Evolutionary conservation across 2,888 invertebrate genomes (phyloP).

Genomic region (Lathronympha strigana): DNA sequence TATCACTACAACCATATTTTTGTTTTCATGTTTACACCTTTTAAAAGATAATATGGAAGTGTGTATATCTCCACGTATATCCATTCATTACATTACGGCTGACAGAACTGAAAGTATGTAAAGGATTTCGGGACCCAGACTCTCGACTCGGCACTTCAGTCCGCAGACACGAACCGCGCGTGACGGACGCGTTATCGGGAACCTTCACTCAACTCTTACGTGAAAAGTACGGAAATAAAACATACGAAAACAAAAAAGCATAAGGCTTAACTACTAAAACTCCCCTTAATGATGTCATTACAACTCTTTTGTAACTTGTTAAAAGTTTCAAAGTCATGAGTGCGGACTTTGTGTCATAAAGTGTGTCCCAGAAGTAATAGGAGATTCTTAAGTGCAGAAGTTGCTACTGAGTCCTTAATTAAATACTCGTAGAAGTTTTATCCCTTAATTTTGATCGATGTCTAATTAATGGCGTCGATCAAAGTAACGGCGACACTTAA

Average conservation of each 20-base stretch:
- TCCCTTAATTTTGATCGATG: too few relatives aligned
- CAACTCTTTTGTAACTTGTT: slow-evolving; percentile 16
- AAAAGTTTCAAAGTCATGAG: slow-evolving; percentile 31
- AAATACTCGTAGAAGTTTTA: slow-evolving; percentile 18
- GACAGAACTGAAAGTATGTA: slow-evolving; percentile 13
- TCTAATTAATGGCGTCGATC: background rate
- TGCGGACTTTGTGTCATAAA: slow-evolving; percentile 17
- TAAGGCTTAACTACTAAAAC: background rate
- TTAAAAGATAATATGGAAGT: background rate
- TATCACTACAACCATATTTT: too few relatives aligned
- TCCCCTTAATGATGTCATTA: background rate
- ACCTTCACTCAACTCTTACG: background rate
- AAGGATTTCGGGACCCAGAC: slow-evolving; percentile 20
- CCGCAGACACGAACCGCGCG: slow-evolving; percentile 50
- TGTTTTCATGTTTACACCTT: background rate
- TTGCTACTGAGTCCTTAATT: slow-evolving; percentile 16
- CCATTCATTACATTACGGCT: slow-evolving; percentile 9
- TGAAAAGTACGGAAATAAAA: slow-evolving; percentile 12
- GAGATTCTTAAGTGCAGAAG: slow-evolving; percentile 7
- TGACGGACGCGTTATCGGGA: slow-evolving; percentile 46
- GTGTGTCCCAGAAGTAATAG: slow-evolving; percentile 8
- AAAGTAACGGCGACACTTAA: background rate
- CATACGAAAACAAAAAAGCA: background rate
- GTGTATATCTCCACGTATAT: background rate
- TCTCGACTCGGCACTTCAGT: slow-evolving; percentile 49